A percentile compares a stretch with the other conserved stretches of the same genome.
Conservation (phyloP, 2,113 vertebrate genomes). For the Bombycilla garrulus region DNA sequence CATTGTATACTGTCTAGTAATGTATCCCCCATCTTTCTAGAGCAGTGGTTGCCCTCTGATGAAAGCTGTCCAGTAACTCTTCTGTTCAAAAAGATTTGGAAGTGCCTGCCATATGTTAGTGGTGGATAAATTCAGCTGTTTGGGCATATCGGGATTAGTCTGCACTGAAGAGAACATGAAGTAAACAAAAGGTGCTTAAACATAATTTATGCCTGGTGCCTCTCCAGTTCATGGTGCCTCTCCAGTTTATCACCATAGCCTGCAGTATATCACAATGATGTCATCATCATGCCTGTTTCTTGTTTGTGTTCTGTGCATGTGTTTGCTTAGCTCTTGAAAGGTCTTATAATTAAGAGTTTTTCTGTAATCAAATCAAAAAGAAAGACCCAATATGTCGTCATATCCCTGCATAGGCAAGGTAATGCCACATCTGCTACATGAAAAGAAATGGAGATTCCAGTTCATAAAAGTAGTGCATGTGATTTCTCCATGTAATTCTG, state of each 20-base stretch:
- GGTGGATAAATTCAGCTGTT: slow-evolving; percentile 2
- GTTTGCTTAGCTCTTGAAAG: slow-evolving; percentile 32
- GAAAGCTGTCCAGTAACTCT: background rate
- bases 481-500: slow-evolving; percentile 19
- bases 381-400: background rate
- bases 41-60: background rate
- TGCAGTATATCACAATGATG: slow-evolving; percentile 16
- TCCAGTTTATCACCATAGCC: background rate
- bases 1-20: background rate
- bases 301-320: slow-evolving; percentile 7
- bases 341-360: slow-evolving; percentile 22
- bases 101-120: background rate
- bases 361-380: slow-evolving; percentile 9
- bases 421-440: slow-evolving; percentile 2
- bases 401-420: background rate
- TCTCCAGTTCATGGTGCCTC: background rate
- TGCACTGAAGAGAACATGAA: background rate
- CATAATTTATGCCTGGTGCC: background rate
- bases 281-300: slow-evolving; percentile 3
- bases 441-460: slow-evolving; percentile 1
- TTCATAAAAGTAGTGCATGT: background rate
- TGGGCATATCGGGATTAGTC: background rate
- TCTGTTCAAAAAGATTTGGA: background rate
- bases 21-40: background rate
- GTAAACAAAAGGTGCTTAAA: slow-evolving; percentile 7